Evolutionary conservation across 92 coral and sea anemone species (phyloP).

Genomic region (Umimayanthus chanpuru): DNA sequence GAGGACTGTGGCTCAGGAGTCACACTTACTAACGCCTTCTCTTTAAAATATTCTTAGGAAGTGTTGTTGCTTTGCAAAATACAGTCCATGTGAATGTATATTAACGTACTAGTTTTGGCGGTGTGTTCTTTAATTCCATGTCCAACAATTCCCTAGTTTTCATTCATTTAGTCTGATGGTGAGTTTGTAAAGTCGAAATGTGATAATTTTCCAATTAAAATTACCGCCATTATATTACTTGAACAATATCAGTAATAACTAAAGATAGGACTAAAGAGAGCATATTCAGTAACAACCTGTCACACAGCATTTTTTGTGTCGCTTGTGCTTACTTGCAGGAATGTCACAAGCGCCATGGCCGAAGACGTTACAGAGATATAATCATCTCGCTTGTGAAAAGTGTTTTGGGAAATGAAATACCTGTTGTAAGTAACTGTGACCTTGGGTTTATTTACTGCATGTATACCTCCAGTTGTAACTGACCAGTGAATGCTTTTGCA

Average conservation of each 20-base stretch:
- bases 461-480: background rate
- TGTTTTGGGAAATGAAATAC: conserved; percentile 89
- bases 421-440: conserved; percentile 72
- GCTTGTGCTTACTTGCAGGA: conserved; percentile 52
- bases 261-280: background rate
- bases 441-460: background rate
- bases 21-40: too few relatives aligned
- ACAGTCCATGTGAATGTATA: too few relatives aligned
- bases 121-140: too few relatives aligned
- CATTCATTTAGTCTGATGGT: too few relatives aligned
- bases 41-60: too few relatives aligned
- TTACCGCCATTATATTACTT: too few relatives aligned
- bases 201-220: too few relatives aligned
- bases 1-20: too few relatives aligned
- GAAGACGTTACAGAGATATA: conserved; percentile 64
- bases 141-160: too few relatives aligned
- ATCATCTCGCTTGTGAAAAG: conserved; percentile 81
- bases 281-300: background rate
- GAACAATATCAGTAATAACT: background rate
- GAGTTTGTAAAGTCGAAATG: background rate
- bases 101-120: too few relatives aligned
- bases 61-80: too few relatives aligned
- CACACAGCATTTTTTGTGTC: too few relatives aligned
- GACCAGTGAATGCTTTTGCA: background rate
- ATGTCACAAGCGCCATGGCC: conserved; percentile 73